Evolutionary conservation across 1,140 invertebrate species (phyloP).

Genomic region (Meloidogyne floridensis): DNA sequence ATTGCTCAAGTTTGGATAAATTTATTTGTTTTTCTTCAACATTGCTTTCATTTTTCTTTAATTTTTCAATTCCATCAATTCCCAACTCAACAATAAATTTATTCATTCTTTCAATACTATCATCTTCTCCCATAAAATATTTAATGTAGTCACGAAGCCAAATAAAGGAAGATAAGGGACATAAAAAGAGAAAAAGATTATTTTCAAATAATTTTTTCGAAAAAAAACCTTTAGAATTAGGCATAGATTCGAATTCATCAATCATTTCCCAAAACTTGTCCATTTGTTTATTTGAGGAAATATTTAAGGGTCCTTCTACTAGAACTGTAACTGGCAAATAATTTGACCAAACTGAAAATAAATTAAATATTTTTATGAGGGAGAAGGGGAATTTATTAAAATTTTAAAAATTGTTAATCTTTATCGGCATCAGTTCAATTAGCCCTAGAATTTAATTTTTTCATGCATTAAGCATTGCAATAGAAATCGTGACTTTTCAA

Average conservation of each 20-base stretch:
- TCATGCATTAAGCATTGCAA: background rate
- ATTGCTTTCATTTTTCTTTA: background rate
- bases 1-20: slow-evolving; percentile 37
- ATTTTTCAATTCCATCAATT: slow-evolving; percentile 5
- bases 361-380: slow-evolving; percentile 1
- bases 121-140: slow-evolving; percentile 47
- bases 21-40: slow-evolving; percentile 14
- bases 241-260: slow-evolving; percentile 58
- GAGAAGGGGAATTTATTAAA: background rate
- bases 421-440: background rate
- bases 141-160: slow-evolving; percentile 58
- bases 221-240: slow-evolving; percentile 52
- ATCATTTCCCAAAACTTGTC: slow-evolving; percentile 51
- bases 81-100: slow-evolving; percentile 29
- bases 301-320: slow-evolving; percentile 55
- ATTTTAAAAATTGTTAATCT: background rate
- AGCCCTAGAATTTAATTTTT: background rate
- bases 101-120: slow-evolving; percentile 24
- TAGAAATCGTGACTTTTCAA: background rate
- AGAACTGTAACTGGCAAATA: slow-evolving; percentile 63
- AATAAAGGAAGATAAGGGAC: slow-evolving; percentile 45
- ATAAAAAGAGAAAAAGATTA: slow-evolving; percentile 32
- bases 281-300: slow-evolving; percentile 41
- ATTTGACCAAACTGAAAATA: slow-evolving; percentile 54
- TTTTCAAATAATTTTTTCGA: background rate